Conservation (phyloP, 1,140 invertebrate genomes). For the Coenobita brevimanus region DNA sequence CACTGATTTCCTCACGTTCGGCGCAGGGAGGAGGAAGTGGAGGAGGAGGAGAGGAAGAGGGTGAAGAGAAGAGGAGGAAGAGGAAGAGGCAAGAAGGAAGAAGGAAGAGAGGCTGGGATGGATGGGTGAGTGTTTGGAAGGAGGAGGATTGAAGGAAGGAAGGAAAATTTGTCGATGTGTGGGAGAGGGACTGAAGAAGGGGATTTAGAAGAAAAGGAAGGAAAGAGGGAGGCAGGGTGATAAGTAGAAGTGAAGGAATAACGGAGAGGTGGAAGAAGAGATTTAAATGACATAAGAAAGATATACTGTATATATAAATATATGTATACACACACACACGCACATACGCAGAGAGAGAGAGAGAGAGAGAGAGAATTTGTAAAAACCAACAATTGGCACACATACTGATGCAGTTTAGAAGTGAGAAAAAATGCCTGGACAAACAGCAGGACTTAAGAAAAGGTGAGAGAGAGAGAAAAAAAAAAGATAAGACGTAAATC, state of each 20-base stretch:
- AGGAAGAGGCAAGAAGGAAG: too few relatives aligned
- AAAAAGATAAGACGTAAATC: too few relatives aligned
- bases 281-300: not conserved
- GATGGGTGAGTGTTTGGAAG: too few relatives aligned
- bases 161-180: not conserved
- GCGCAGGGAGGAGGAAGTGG: not conserved
- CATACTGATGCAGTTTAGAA: too few relatives aligned
- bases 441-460: too few relatives aligned
- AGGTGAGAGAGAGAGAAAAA: too few relatives aligned
- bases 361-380: not conserved
- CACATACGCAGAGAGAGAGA: too few relatives aligned
- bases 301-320: not conserved
- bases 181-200: slow-evolving; percentile 1
- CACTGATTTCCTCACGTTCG: not conserved
- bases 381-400: not conserved
- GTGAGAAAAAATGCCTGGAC: too few relatives aligned
- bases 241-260: not conserved
- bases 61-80: too few relatives aligned
- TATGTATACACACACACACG: not conserved
- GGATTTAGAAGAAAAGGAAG: not conserved
- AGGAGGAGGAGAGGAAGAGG: not conserved
- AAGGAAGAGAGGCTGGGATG: too few relatives aligned
- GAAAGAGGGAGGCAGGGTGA: too few relatives aligned
- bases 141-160: too few relatives aligned
- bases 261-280: not conserved